These are phyloP conservation scores for Brachypodius melanocephalos DNA, from an alignment of 2,113 vertebrate species.

Conservation along the genomic window DNA sequence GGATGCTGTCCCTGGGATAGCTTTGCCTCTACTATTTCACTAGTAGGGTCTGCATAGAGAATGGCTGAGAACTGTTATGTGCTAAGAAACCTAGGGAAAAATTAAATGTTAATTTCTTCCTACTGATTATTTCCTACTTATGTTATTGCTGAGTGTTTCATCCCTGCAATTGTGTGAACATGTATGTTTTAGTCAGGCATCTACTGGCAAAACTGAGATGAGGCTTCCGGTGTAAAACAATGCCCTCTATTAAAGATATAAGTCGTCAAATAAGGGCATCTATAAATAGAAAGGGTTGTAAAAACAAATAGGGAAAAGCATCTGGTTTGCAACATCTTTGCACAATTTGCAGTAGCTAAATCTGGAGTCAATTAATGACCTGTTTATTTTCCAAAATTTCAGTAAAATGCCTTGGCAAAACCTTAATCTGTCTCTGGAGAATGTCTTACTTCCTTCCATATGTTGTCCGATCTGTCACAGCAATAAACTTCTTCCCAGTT, in stretches of 20 bases:
- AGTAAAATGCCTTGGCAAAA: conserved; percentile 53
- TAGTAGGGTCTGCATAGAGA: not conserved
- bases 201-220: not conserved
- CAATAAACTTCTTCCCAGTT: conserved; percentile 13
- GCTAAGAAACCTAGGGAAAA: not conserved
- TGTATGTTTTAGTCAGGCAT: not conserved
- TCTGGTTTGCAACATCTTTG: conserved; percentile 8
- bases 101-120: not conserved
- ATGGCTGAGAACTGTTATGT: not conserved
- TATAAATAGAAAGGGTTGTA: conserved; percentile 16
- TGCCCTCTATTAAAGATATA: not conserved
- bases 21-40: not conserved
- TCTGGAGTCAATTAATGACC: conserved; percentile 36
- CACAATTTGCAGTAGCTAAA: conserved; percentile 52
- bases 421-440: conserved; percentile 37
- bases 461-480: conserved; percentile 5
- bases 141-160: not conserved
- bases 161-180: not conserved
- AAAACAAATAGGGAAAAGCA: conserved; percentile 42
- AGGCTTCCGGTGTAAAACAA: not conserved
- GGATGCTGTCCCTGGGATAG: not conserved
- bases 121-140: not conserved
- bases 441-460: conserved; percentile 23
- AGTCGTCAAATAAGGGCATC: not conserved
- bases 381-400: conserved; percentile 51